A percentile compares a stretch with the other conserved stretches of the same genome.
Evolutionary conservation across 2,113 vertebrate genomes (phyloP).

Genomic region (Nothocercus nigrocapillus): DNA sequence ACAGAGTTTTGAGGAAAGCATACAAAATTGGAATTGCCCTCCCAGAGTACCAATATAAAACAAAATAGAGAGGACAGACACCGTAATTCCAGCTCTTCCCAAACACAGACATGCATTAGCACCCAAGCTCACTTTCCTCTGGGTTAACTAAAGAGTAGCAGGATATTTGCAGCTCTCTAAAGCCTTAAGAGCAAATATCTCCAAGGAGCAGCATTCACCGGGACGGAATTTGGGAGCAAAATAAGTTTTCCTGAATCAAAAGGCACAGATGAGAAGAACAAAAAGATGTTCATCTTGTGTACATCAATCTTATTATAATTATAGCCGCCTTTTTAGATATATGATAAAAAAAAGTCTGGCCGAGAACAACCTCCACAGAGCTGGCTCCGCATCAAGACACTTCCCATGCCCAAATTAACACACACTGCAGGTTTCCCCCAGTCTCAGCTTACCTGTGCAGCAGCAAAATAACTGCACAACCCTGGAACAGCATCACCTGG

Average conservation of each 20-base stretch:
- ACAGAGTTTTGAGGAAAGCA: neutral
- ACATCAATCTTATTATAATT: neutral
- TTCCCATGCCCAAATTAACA: neutral
- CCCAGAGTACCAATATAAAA: neutral
- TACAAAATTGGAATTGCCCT: neutral
- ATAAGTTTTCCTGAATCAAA: neutral
- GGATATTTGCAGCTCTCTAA: neutral
- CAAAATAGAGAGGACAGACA: neutral
- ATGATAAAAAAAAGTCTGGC: neutral
- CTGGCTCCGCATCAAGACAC: neutral
- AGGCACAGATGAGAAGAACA: neutral
- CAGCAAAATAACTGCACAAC: neutral
- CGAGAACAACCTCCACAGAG: neutral
- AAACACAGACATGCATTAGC: neutral
- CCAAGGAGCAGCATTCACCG: neutral
- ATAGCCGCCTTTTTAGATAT: neutral
- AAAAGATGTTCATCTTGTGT: neutral
- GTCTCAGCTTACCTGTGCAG: neutral
- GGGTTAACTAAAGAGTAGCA: neutral
- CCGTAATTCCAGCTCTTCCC: neutral
- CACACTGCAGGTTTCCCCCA: neutral
- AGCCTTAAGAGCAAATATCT: neutral
- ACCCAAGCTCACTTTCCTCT: neutral
- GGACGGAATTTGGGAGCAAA: neutral
- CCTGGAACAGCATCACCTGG: neutral